Conservation (phyloP, 1,140 invertebrate species). For the Drosophila murphyi region DNA sequence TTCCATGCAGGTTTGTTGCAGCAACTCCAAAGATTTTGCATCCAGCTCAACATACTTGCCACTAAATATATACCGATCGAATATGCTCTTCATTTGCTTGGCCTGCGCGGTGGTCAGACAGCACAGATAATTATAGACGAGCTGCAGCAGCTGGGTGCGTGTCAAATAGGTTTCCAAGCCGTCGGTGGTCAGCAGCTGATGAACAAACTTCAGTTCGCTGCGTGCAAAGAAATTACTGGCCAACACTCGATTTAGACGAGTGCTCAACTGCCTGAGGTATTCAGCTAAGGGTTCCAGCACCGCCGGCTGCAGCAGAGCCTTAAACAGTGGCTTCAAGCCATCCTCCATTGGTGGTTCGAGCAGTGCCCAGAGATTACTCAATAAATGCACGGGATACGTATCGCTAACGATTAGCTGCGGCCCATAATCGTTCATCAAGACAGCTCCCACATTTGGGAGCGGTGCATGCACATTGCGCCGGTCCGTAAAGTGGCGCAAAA, state of each 20-base stretch:
- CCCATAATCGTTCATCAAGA: slow-evolving; percentile 65
- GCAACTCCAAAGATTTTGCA: slow-evolving; percentile 48
- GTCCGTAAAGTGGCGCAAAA: slow-evolving; percentile 63
- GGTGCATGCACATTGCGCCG: slow-evolving; percentile 67
- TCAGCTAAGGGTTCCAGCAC: slow-evolving; percentile 62
- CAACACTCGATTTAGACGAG: slow-evolving; percentile 58
- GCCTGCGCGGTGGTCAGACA: slow-evolving; percentile 67
- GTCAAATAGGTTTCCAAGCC: slow-evolving; percentile 63
- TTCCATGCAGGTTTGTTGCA: slow-evolving; percentile 66
- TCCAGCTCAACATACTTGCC: slow-evolving; percentile 56
- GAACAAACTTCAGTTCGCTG: slow-evolving; percentile 71
- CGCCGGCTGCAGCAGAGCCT: slow-evolving; percentile 54
- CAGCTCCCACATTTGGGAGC: slow-evolving; percentile 76
- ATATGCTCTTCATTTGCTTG: slow-evolving; percentile 70
- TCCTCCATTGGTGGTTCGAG: slow-evolving; percentile 47
- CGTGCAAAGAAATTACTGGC: slow-evolving; percentile 77
- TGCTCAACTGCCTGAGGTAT: slow-evolving; percentile 55
- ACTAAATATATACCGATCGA: slow-evolving; percentile 75
- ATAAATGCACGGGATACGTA: slow-evolving; percentile 71
- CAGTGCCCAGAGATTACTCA: slow-evolving; percentile 68
- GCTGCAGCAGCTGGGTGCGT: slow-evolving; percentile 59
- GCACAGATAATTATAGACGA: slow-evolving; percentile 74
- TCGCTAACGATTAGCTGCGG: slow-evolving; percentile 76
- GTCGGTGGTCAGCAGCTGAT: slow-evolving; percentile 66
- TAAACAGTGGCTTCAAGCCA: slow-evolving; percentile 42